Conservation (phyloP, 2,797 vertebrate species). For the Mastacembelus armatus region DNA sequence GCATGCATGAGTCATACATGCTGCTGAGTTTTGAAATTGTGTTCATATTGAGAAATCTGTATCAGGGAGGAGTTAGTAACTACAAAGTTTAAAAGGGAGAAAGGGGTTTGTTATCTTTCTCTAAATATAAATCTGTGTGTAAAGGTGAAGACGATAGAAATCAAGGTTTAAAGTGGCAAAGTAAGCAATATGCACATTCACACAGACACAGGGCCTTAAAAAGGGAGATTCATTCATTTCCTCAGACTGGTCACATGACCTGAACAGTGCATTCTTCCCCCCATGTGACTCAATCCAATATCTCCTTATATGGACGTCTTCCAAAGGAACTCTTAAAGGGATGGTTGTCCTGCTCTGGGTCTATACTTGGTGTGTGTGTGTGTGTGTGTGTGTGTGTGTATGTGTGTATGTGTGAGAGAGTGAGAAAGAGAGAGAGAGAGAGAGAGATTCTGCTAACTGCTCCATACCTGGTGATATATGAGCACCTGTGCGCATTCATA, state of each 20-base stretch:
- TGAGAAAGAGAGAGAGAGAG: too few relatives aligned
- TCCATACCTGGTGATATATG: constrained; percentile 12
- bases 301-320: constrained; percentile 86
- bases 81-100: constrained; percentile 4
- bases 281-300: constrained; percentile 82
- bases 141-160: neutral
- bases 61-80: neutral
- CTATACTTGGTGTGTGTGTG: constrained; percentile 60
- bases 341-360: constrained; percentile 68
- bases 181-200: constrained; percentile 14
- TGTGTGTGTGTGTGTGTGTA: constrained; percentile 11
- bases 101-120: neutral
- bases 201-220: constrained; percentile 62
- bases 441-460: too few relatives aligned
- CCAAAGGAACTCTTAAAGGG: constrained; percentile 83
- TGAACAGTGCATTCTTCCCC: constrained; percentile 70
- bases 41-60: constrained; percentile 20
- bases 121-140: neutral
- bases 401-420: constrained; percentile 19
- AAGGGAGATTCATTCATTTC: constrained; percentile 79
- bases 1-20: constrained; percentile 49
- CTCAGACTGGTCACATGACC: constrained; percentile 79
- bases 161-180: constrained; percentile 9
- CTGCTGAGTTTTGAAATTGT: constrained; percentile 38
- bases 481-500: constrained; percentile 2